Evolutionary conservation across 1,140 invertebrate genomes (phyloP), one percentile per base, ranked within the genome.

Genomic region (Holcopasites calliopsidis): DNA sequence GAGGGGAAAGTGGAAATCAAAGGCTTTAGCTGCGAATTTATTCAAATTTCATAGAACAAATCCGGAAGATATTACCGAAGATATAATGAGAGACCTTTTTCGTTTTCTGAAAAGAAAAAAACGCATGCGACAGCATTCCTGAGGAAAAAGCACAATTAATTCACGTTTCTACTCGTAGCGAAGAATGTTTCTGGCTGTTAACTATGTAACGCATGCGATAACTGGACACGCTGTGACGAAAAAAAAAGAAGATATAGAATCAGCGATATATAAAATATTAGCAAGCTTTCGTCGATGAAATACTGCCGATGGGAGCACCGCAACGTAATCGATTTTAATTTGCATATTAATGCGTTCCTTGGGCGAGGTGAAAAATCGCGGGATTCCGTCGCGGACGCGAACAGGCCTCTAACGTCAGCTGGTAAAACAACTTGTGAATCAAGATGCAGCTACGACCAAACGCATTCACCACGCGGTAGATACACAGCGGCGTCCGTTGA

Each of bases 251-350:
- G 18, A 72, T 52, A 62, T 23, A 44, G 69, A 72, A 72, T 47
- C 35, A 40, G 47, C 33, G n/a, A 50, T 72, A 62, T 61, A 62
- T 72, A 72, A 72, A 52, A 72, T 72, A 62, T 62, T 62, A 23
- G 44, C 44, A 8, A 23, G 33, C 26, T 50, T n/a, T 33, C n/a
- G 33, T 21, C 57, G 57, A 72, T 72, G 57, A 72, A 52, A 72
- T 72, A 72, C 44, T 38, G 44, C 58, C 57, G 18, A 13, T 21
- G 44, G 21, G 18, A n/a, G 33, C 57, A 16, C 57, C 16, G 40
- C 49, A 62, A 49, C 44, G 58, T 72, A 72, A 72, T 72, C 69
- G 69, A 44, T 62, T 62, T 62, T 62, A 33, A 72, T 72, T 72
- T 72, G n/a, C 58, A 72, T 72, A 52, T 72, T 72, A 72, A 72